Evolutionary conservation across 2,797 vertebrate species (phyloP).

Genomic region (Cetoscarus ocellatus): DNA sequence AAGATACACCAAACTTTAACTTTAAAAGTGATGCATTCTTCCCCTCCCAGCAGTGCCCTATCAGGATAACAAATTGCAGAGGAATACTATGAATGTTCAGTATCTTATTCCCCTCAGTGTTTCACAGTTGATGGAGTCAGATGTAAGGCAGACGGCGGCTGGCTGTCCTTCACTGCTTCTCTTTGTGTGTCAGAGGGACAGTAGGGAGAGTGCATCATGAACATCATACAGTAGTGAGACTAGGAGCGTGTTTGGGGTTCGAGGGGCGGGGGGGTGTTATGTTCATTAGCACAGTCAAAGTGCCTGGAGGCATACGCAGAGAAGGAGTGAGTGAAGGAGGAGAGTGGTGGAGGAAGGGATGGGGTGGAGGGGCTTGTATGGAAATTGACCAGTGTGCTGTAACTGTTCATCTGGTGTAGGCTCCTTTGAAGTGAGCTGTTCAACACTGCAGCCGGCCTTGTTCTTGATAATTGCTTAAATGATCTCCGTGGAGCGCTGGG

Average conservation of each 20-base stretch:
- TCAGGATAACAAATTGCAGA: slow-evolving; percentile 41
- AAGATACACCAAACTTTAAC: slow-evolving; percentile 34
- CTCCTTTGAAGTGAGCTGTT: slow-evolving; percentile 88
- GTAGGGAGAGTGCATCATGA: slow-evolving; percentile 59
- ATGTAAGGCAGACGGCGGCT: slow-evolving; percentile 42
- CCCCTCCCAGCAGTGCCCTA: slow-evolving; percentile 1
- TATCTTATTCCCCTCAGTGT: slow-evolving; percentile 45
- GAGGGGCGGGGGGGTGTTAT: slow-evolving; percentile 71
- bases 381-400: slow-evolving; percentile 89
- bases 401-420: slow-evolving; percentile 84
- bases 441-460: slow-evolving; percentile 84
- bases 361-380: slow-evolving; percentile 79
- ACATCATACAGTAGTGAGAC: slow-evolving; percentile 72
- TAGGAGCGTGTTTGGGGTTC: slow-evolving; percentile 60
- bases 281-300: slow-evolving; percentile 88
- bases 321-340: slow-evolving; percentile 68
- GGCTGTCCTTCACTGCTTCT: slow-evolving; percentile 64
- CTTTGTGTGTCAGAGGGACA: slow-evolving; percentile 69
- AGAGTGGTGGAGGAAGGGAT: slow-evolving; percentile 30
- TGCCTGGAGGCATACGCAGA: slow-evolving; percentile 82
- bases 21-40: slow-evolving; percentile 36
- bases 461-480: slow-evolving; percentile 92
- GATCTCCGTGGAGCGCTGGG: slow-evolving; percentile 85
- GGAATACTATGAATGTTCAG: slow-evolving; percentile 34
- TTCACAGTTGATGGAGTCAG: slow-evolving; percentile 38